Base-by-base conservation (phyloP, 2,113 vertebrate species). In the Engystomops pustulosus region DNA sequence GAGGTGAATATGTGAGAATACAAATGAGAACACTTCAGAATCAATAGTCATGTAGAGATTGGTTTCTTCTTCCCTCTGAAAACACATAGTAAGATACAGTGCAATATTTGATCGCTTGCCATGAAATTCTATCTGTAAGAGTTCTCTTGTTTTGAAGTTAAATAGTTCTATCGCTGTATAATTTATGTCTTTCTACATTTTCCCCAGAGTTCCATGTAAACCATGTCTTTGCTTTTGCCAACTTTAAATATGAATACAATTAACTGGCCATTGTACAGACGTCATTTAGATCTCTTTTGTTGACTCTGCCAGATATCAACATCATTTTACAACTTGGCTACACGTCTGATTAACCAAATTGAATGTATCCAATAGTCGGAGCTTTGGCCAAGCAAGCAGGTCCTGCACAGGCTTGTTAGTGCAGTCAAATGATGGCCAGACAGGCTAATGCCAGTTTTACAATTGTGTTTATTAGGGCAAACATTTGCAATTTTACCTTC, bases 11-110 rank as follows among this genome's bases (percentile, higher is more conserved):
- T 65, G 60, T 65, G 30, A 65, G 60, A 32, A 65, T 65, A 65
- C 60, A 65, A 65, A 65, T 65, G 60, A 65, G 60, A 65, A 65
- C 27, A 65, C 60, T 65, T 65, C 60, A 65, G 15, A 65, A 65
- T 65, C 60, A 65, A 65, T 65, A 65, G 3, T 34, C 60, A 65
- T 17, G 27, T 18, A 17, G 30, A 65, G 60, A 32, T 34, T 65
- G 12, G 60, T 32, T 65, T 65, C 30, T 62, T 15, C 27, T 65
- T 32, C 60, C 25, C 30, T 32, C 25, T 65, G 60, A 34, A 17
- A 65, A 32, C 30, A 65, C 30, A 65, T 34, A 65, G 60, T 65
- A 65, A 65, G 5, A 32, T 27, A 60, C 0, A 30, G 4, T 32
- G 15, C 32, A 65, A 32, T 15, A 65, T 30, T 6, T 60, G 23